Conservation (phyloP, 2,113 vertebrate genomes). For the Antechinus flavipes region DNA sequence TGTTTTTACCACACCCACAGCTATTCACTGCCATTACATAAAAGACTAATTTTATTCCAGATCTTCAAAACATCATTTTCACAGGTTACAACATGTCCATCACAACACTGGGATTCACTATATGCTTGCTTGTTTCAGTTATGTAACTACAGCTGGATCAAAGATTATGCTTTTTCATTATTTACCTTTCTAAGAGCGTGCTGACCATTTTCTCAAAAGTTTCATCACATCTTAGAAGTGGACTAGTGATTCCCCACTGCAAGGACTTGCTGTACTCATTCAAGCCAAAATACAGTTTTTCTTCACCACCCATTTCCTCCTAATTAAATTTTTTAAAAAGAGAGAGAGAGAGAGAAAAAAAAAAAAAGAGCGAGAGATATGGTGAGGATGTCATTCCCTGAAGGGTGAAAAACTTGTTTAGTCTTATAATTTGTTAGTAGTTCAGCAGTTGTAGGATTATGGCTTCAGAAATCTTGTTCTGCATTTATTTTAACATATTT, state of each 20-base stretch:
- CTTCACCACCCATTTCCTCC: conserved; percentile 87
- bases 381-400: conserved; percentile 28
- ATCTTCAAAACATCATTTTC: neutral
- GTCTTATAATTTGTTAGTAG: neutral
- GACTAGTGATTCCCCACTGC: conserved; percentile 97
- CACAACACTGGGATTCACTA: neutral
- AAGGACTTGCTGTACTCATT: conserved; percentile 96
- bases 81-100: neutral
- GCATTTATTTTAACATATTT: too few relatives aligned
- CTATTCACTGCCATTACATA: conserved; percentile 12
- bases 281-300: conserved; percentile 95
- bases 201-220: conserved; percentile 99
- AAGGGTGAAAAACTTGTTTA: conserved; percentile 1
- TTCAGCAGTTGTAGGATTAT: neutral
- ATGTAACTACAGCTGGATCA: conserved; percentile 4
- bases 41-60: conserved; percentile 43
- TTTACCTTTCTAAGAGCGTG: conserved; percentile 94
- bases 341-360: conserved; percentile 12
- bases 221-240: conserved; percentile 96
- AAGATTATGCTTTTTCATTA: conserved; percentile 10
- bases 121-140: neutral
- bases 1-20: neutral
- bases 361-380: too few relatives aligned
- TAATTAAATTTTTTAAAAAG: conserved; percentile 82
- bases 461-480: neutral